Conservation (phyloP, 1,140 invertebrate genomes). For the Pseudomyrmex pallidus region DNA sequence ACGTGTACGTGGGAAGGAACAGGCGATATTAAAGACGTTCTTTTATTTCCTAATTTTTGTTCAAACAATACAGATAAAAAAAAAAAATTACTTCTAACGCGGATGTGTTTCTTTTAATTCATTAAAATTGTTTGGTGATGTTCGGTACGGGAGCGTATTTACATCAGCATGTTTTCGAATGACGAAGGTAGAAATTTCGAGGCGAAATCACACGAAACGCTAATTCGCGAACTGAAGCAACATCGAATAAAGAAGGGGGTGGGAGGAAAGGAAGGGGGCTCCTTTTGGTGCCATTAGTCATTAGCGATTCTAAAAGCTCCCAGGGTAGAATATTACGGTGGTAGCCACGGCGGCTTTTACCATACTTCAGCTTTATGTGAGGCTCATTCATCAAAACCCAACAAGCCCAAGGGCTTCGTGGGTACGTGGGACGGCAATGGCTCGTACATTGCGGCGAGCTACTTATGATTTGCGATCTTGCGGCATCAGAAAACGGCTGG, state of each 20-base stretch:
- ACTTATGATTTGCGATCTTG: slow-evolving; percentile 71
- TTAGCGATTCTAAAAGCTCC: slow-evolving; percentile 78
- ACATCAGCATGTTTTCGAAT: slow-evolving; percentile 21
- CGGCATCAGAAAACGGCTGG: slow-evolving; percentile 51
- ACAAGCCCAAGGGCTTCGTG: slow-evolving; percentile 69
- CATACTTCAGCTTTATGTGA: slow-evolving; percentile 79
- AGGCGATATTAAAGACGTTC: neutral
- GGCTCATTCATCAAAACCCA: slow-evolving; percentile 78
- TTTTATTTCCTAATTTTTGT: neutral
- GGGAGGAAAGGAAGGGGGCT: slow-evolving; percentile 20
- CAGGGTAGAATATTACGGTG: slow-evolving; percentile 75
- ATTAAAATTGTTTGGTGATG: neutral
- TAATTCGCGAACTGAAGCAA: slow-evolving; percentile 61
- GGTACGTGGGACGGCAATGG: slow-evolving; percentile 67
- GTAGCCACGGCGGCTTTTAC: slow-evolving; percentile 75
- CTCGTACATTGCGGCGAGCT: slow-evolving; percentile 61
- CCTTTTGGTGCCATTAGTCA: slow-evolving; percentile 78
- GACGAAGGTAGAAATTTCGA: slow-evolving; percentile 29
- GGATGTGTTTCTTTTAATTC: neutral
- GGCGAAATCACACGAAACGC: slow-evolving; percentile 46
- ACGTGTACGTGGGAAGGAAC: neutral
- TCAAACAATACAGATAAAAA: neutral
- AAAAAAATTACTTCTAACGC: neutral
- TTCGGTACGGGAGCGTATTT: neutral
- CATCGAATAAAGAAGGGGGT: slow-evolving; percentile 51